Evolutionary conservation across 2,797 vertebrate genomes (phyloP).

Genomic region (Ctenochaetus hawaiiensis): DNA sequence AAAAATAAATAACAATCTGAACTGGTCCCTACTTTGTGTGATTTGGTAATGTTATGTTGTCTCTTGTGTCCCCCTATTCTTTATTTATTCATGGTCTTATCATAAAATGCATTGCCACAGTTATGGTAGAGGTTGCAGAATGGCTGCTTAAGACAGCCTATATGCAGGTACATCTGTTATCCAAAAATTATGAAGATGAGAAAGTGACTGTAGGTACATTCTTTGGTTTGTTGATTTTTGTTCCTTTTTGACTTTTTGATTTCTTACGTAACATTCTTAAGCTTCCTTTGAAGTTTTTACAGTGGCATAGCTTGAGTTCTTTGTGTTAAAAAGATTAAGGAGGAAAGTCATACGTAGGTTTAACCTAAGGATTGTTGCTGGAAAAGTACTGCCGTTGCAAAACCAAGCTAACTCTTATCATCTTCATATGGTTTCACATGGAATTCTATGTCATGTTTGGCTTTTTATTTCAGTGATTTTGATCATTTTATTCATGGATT

Average conservation of each 20-base stretch:
- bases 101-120: not conserved
- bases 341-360: conserved; percentile 33
- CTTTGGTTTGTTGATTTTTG: conserved; percentile 4
- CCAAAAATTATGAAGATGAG: conserved; percentile 9
- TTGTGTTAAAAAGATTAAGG: conserved; percentile 47
- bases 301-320: conserved; percentile 23
- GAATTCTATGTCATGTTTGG: not conserved
- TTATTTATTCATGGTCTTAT: conserved; percentile 10
- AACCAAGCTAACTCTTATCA: not conserved
- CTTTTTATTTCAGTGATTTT: conserved; percentile 1
- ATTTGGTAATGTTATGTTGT: not conserved
- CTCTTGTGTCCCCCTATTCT: not conserved
- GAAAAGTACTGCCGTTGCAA: conserved; percentile 22
- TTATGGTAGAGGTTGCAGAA: not conserved
- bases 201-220: not conserved
- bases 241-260: conserved; percentile 22
- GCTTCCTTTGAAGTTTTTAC: conserved; percentile 47
- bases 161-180: not conserved
- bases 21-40: not conserved
- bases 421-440: not conserved
- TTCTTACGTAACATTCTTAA: conserved; percentile 49
- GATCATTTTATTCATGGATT: not conserved
- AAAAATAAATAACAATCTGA: not conserved
- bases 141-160: not conserved
- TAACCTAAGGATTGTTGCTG: conserved; percentile 16